phyloP scores from a whole-genome alignment of 2,888 invertebrate genomes.

The Dolichopus griseipennis region DNA sequence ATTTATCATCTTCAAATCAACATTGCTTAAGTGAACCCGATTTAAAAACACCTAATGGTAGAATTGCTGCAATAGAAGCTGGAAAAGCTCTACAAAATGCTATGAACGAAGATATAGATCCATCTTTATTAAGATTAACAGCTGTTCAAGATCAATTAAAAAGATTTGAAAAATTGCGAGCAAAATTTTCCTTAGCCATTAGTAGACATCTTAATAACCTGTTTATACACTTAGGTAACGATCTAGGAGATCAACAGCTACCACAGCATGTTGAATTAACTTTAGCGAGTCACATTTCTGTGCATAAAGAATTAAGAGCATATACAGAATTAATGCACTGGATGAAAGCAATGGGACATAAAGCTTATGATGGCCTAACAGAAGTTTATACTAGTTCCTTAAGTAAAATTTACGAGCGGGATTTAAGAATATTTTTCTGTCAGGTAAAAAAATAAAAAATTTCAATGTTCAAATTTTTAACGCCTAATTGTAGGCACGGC shows the following conservation, averaged over 20 bases:
- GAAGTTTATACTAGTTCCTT: conserved; percentile 76
- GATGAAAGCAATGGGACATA: conserved; percentile 77
- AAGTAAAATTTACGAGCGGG: conserved; percentile 81
- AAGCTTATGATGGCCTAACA: conserved; percentile 69
- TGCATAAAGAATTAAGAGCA: conserved; percentile 77
- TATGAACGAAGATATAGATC: conserved; percentile 59
- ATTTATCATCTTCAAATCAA: conserved; percentile 59
- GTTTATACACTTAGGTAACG: conserved; percentile 84
- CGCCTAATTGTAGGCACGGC: conserved; percentile 31
- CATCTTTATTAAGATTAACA: conserved; percentile 54
- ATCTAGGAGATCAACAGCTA: conserved; percentile 52
- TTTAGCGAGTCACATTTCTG: conserved; percentile 65
- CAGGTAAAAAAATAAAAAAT: conserved; percentile 43
- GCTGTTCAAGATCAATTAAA: conserved; percentile 76
- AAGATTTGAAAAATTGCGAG: conserved; percentile 65
- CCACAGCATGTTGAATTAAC: conserved; percentile 48
- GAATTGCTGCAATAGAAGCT: conserved; percentile 57
- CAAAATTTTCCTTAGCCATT: conserved; percentile 72
- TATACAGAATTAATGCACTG: conserved; percentile 89
- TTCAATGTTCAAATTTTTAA: conserved; percentile 18
- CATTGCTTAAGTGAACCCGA: conserved; percentile 63
- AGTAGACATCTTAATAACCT: conserved; percentile 88
- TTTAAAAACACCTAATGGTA: conserved; percentile 54
- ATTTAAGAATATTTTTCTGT: conserved; percentile 70
- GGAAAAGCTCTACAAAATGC: conserved; percentile 66